phyloP scores from a whole-genome alignment of 1,140 invertebrate species.

The Solenopsis invicta region DNA sequence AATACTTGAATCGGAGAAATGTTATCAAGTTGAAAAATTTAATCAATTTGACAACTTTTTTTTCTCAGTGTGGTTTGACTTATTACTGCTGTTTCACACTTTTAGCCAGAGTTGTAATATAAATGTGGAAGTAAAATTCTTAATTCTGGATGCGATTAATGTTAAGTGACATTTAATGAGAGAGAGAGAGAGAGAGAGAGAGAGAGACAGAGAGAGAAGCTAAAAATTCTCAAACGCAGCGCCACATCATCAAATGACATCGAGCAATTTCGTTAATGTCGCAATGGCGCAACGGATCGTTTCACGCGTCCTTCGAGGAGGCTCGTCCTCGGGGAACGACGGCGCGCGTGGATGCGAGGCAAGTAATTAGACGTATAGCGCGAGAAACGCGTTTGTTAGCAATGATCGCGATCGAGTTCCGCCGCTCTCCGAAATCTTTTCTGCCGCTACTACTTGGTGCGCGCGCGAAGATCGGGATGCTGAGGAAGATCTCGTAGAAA shows the following conservation, averaged over 20 bases:
- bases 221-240: not conserved
- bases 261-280: constrained; percentile 43
- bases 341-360: constrained; percentile 28
- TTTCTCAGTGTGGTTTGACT: not conserved
- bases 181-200: not conserved
- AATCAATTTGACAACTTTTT: too few relatives aligned
- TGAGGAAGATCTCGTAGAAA: not conserved
- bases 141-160: not conserved
- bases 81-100: not conserved
- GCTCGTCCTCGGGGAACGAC: constrained; percentile 30
- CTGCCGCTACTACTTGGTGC: not conserved
- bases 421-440: constrained; percentile 10
- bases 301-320: constrained; percentile 42
- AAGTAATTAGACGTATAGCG: constrained; percentile 52
- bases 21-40: not conserved
- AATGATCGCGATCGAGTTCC: constrained; percentile 19
- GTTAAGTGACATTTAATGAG: constrained; percentile 10
- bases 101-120: not conserved
- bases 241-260: not conserved
- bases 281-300: constrained; percentile 25
- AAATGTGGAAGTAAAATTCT: not conserved
- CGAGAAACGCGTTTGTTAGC: constrained; percentile 57
- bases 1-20: too few relatives aligned
- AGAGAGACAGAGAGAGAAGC: not conserved
- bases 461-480: not conserved